phyloP scores from a whole-genome alignment of 53 echinoderm and acorn worm species.

The Holothuria scabra region DNA sequence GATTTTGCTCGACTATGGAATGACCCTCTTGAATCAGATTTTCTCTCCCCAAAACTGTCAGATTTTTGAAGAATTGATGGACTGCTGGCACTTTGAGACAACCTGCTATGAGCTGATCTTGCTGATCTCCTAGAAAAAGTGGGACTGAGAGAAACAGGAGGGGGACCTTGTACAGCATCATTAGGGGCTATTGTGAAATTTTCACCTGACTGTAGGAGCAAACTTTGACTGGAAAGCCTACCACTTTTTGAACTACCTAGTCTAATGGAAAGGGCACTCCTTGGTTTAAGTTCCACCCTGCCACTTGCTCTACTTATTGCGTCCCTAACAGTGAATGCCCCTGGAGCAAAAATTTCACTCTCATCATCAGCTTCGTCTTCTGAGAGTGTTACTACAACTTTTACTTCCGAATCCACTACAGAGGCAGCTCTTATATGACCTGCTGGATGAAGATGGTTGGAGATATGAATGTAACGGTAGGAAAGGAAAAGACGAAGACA shows the following conservation, averaged over 20 bases:
- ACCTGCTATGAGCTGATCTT: neutral
- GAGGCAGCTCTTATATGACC: neutral
- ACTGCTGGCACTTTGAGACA: too few species aligned
- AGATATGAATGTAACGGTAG: neutral
- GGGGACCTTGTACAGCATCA: neutral
- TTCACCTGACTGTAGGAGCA: neutral
- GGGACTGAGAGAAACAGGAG: constrained; percentile 13
- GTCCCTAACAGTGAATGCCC: too few species aligned
- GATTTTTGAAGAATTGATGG: too few species aligned
- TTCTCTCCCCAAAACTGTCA: neutral
- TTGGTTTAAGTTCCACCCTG: neutral
- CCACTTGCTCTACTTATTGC: constrained; percentile 6
- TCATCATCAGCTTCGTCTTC: constrained; percentile 10
- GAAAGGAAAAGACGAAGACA: too few species aligned
- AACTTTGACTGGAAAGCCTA: neutral
- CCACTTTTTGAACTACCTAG: neutral
- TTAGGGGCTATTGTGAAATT: neutral
- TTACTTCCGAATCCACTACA: constrained; percentile 6
- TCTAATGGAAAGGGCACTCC: neutral
- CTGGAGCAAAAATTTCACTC: neutral
- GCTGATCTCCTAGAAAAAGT: neutral
- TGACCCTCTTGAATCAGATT: neutral
- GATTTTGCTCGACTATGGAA: constrained; percentile 21
- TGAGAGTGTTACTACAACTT: constrained; percentile 11
- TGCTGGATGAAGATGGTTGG: constrained; percentile 19